These are phyloP conservation scores for Rhombomys opimus DNA, from an alignment of 2,113 vertebrate genomes.

Conservation along the genomic window DNA sequence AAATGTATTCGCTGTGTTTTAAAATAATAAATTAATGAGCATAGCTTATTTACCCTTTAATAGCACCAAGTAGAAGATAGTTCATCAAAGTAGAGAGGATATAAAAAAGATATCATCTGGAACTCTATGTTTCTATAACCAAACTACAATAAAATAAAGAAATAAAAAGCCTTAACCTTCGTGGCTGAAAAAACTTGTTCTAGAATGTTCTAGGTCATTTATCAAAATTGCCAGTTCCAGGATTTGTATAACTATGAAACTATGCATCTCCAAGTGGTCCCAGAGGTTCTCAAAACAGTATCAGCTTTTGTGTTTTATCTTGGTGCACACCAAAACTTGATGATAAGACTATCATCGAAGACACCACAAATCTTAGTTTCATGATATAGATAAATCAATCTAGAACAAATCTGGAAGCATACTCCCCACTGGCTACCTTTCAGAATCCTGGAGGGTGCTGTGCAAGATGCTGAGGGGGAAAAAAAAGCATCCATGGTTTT, in stretches of 20 bases:
- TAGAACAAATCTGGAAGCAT: not conserved
- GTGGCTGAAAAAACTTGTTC: not conserved
- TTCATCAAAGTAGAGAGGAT: not conserved
- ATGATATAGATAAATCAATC: not conserved
- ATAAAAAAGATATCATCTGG: not conserved
- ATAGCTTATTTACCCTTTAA: not conserved
- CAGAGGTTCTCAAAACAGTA: not conserved
- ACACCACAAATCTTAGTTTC: not conserved
- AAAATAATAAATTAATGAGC: not conserved
- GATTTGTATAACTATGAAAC: not conserved
- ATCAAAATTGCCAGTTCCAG: not conserved
- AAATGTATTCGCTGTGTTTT: not conserved
- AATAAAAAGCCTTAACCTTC: accelerated
- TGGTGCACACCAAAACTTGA: not conserved
- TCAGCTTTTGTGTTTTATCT: not conserved
- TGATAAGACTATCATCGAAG: not conserved
- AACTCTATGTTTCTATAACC: not conserved
- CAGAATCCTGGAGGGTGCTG: not conserved
- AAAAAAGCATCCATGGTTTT: not conserved
- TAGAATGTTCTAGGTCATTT: not conserved
- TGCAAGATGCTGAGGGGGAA: not conserved
- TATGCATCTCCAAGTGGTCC: not conserved
- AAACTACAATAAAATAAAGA: not conserved
- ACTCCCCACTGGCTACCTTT: not conserved
- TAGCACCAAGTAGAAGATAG: not conserved